Evolutionary conservation across 2,113 vertebrate genomes (phyloP), one percentile per base, ranked within the genome.

Genomic region (Macquaria ambigua): DNA sequence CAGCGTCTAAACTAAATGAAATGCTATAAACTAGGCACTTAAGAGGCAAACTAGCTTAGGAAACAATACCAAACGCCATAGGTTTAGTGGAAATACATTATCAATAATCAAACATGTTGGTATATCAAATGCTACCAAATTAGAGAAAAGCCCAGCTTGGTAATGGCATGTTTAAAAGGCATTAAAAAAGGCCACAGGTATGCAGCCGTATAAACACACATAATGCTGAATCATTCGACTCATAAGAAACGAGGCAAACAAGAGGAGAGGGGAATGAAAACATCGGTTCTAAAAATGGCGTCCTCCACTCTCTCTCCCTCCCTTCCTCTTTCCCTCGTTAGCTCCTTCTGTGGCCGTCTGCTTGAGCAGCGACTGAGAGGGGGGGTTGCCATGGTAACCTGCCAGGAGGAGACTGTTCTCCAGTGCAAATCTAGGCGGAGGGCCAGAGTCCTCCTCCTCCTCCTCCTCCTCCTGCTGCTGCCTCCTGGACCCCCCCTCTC

Each of bases 361-460:
- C 83, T 85, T 25, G n/a, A 89, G 83, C 48, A 82, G 74, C 66
- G 1, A 74, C 53, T 56, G 72, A 81, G 41, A 64, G 71, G 75
- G 83, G 83, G 41, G 37, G 92, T 94, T 94, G 83, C 90, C 87
- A 94, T 94, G 70, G 94, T 81, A 94, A 94, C 93, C 75, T 23
- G 72, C 75, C 55, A 82, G 68, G 87, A 89, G 78, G 83, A 90
- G 79, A 82, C 84, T 73, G n/a, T 81, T 86, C 82, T 82, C 77
- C 34, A 61, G 62, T 64, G 80, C 48, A 84, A 75, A 83, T 84
- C 71, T 88, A 91, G 87, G 90, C 84, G 3, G 73, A 79, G 53
- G 50, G 88, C 90, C 89, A 90, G 79, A 75, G 63, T 20, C 48
- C 82, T 84, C 14, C 34, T 37, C 31, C 68, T 61, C 69, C 80